Percentiles rank a stretch among this genome's conserved stretches.
Conservation (phyloP, 1,140 invertebrate genomes). For the Hestina assimilis region DNA sequence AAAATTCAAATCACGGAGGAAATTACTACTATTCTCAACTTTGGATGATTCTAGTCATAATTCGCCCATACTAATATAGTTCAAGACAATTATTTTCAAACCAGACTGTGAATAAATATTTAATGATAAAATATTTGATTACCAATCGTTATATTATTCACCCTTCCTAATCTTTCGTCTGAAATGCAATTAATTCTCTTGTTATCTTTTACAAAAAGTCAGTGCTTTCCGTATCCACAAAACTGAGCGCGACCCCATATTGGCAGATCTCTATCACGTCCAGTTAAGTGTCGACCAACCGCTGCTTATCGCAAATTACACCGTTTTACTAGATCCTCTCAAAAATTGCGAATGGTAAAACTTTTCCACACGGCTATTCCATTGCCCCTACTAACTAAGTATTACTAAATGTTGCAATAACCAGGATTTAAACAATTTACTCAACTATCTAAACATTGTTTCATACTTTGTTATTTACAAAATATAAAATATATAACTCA, state of each 20-base stretch:
- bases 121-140: too few relatives aligned
- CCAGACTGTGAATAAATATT: too few relatives aligned
- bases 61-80: too few relatives aligned
- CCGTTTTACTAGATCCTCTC: constrained; percentile 56
- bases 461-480: too few relatives aligned
- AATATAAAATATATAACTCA: too few relatives aligned
- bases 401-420: too few relatives aligned
- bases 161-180: background rate
- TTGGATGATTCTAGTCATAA: too few relatives aligned
- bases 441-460: too few relatives aligned
- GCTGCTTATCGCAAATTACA: constrained; percentile 66
- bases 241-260: constrained; percentile 31
- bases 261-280: constrained; percentile 51
- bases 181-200: constrained; percentile 16
- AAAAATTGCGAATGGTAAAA: constrained; percentile 55
- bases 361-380: constrained; percentile 42
- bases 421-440: too few relatives aligned
- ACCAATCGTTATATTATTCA: constrained; percentile 32
- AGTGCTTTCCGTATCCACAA: constrained; percentile 3
- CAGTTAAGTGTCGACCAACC: constrained; percentile 42
- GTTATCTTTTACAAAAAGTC: constrained; percentile 29
- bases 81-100: too few relatives aligned
- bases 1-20: too few relatives aligned
- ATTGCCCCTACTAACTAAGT: constrained; percentile 37
- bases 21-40: too few relatives aligned